These are phyloP conservation scores for Thecophora atra DNA, from an alignment of 2,888 invertebrate genomes.

Conservation along the genomic window DNA sequence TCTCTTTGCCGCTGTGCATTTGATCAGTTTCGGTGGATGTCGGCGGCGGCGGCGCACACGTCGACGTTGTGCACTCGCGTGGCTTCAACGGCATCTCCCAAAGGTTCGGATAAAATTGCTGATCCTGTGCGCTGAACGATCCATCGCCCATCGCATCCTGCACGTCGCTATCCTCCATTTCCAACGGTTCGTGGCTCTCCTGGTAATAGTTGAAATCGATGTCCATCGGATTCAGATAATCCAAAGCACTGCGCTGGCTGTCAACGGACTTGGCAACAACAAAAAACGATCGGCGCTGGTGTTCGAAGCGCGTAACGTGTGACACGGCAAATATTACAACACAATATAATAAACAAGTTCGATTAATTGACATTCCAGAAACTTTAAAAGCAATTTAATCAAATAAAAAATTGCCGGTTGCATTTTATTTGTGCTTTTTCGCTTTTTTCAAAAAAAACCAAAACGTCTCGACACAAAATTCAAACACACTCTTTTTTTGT, in stretches of 20 bases:
- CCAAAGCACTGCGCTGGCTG: conserved; percentile 1
- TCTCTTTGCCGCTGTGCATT: conserved; percentile 20
- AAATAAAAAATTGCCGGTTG: conserved; percentile 17
- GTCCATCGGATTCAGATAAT: conserved; percentile 21
- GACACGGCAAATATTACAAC: conserved; percentile 12
- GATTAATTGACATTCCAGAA: conserved; percentile 31
- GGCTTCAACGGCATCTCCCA: not conserved
- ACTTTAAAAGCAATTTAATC: conserved; percentile 22
- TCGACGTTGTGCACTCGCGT: not conserved
- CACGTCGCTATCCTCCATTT: not conserved
- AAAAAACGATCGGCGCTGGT: not conserved
- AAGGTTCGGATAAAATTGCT: not conserved
- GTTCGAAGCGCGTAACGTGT: not conserved
- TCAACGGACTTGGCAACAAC: not conserved
- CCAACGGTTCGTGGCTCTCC: conserved; percentile 14
- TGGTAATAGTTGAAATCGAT: conserved; percentile 13
- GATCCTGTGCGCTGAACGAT: not conserved
- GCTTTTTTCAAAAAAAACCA: conserved; percentile 1
- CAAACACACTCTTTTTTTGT: not conserved
- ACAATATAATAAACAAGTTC: conserved; percentile 20
- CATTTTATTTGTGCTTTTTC: not conserved
- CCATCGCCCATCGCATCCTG: not conserved
- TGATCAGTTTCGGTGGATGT: not conserved
- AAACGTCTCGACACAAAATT: not conserved
- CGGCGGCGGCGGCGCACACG: not conserved